Evolutionary conservation across 2,888 invertebrate species (phyloP), one percentile per base, ranked within the genome.

Genomic region (Habrosyne pyritoides): DNA sequence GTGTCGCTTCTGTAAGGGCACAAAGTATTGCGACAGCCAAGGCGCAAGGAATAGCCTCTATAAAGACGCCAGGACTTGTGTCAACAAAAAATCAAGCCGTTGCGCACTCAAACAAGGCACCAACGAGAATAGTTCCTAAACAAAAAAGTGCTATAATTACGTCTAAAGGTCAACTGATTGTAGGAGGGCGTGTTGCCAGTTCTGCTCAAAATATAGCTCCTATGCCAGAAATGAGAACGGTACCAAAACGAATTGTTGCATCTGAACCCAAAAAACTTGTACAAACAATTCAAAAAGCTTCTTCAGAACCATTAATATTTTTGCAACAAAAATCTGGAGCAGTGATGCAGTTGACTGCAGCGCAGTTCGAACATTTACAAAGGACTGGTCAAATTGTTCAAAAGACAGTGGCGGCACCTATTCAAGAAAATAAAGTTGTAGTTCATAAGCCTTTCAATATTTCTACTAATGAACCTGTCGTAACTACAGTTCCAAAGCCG

Each of bases 151-250:
- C 93, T 64, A 93, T 94, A 57, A 89, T 94, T 48, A 93, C 93
- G 5, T 93, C 93, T n/a, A 94, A 93, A 69, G 93, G 93, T 1
- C 94, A 94, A 73, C 73, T 94, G 14, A 92, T 93, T 36, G 87
- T 92, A 1, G 89, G 92, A 3, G 91, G 91, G 0, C 88, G 85
- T 58, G 92, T 93, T 42, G 72, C 84, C 0, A 91, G 93, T 36
- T 82, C 93, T 6, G 68, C 93, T 0, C 82, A 88, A 48, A 87
- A 90, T 57, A 93, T 93, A 54, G 91, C 93, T 10, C 87, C 93
- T 0, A 81, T 89, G 79, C 89, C 90, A 3, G 91, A 91, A 64
- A 85, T 87, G 59, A 76, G 90, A 55, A 85, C 86, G 1, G 81
- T 83, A 2, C 76, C 83, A 0, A 88, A 86, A 61, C 79, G 90